Evolutionary conservation across 2,888 invertebrate genomes (phyloP).

Genomic region (Hirudinaria manillensis): DNA sequence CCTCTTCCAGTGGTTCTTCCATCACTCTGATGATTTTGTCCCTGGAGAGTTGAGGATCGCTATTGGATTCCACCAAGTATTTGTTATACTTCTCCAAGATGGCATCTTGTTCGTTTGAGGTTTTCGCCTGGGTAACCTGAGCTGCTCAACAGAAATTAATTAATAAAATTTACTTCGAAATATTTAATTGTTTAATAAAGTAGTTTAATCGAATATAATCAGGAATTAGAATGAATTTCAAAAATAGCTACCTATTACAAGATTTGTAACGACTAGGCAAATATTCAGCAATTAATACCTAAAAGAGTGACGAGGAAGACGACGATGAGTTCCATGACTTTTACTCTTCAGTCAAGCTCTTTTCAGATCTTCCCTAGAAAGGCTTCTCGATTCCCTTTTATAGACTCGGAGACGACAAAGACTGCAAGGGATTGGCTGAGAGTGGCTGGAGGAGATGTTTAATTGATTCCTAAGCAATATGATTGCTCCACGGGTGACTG

Average conservation of each 20-base stretch:
- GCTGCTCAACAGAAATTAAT: background rate
- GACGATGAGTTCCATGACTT: background rate
- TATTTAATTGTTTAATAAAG: background rate
- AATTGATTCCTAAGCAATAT: background rate
- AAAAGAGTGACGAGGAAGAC: background rate
- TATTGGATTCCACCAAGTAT: background rate
- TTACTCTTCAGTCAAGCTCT: background rate
- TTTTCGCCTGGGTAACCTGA: background rate
- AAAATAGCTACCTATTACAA: background rate
- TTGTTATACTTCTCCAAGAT: slow-evolving; percentile 1
- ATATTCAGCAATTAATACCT: background rate
- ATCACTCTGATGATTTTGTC: slow-evolving; percentile 4
- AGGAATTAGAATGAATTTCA: background rate
- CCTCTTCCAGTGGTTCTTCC: slow-evolving; percentile 13
- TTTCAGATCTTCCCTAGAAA: background rate
- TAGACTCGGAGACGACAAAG: background rate
- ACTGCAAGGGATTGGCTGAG: slow-evolving; percentile 1
- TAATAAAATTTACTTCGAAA: background rate
- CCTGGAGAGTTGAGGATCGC: background rate
- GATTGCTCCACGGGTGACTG: no score
- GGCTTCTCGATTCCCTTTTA: background rate
- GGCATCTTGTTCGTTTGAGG: background rate
- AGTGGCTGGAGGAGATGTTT: background rate
- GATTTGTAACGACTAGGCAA: background rate
- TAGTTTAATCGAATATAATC: background rate